Percentiles rank a stretch among this genome's conserved stretches.
These are phyloP conservation scores for Melieria picta DNA, from an alignment of 2,888 invertebrate species.

Conservation along the genomic window DNA sequence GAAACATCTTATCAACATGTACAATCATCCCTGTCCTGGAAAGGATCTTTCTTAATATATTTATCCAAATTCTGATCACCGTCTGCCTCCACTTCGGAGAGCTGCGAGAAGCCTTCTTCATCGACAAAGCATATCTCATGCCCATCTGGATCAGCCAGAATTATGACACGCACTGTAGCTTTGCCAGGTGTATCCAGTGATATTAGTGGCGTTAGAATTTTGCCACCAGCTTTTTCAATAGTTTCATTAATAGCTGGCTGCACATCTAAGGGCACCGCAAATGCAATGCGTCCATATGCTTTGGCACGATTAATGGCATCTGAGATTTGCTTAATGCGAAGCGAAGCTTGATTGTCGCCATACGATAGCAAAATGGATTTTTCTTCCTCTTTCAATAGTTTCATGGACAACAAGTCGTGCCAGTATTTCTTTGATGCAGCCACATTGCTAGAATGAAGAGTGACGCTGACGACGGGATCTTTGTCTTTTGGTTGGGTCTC, in stretches of 20 bases:
- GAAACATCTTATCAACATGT: no score
- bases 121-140: conserved; percentile 99
- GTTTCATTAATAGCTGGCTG: conserved; percentile 80
- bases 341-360: conserved; percentile 76
- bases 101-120: conserved; percentile 89
- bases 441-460: conserved; percentile 81
- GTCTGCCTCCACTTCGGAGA: conserved; percentile 86
- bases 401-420: conserved; percentile 81
- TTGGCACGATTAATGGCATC: conserved; percentile 80
- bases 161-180: conserved; percentile 94
- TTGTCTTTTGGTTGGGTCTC: conserved; percentile 74
- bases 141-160: conserved; percentile 94
- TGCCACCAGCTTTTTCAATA: conserved; percentile 76
- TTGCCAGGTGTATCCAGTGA: conserved; percentile 97
- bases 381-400: conserved; percentile 73
- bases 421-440: conserved; percentile 83
- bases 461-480: conserved; percentile 86
- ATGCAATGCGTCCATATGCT: conserved; percentile 96
- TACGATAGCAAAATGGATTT: conserved; percentile 77
- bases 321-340: conserved; percentile 71
- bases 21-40: conserved; percentile 49
- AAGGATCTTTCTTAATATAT: conserved; percentile 71
- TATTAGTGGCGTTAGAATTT: conserved; percentile 87
- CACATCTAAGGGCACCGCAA: conserved; percentile 82
- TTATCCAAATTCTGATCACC: conserved; percentile 82